A percentile compares a stretch with the other conserved stretches of the same genome.
Conservation (phyloP, 30 jellyfish, hydroid and myxozoan genomes). For the Pseudorhiza aurosa region DNA sequence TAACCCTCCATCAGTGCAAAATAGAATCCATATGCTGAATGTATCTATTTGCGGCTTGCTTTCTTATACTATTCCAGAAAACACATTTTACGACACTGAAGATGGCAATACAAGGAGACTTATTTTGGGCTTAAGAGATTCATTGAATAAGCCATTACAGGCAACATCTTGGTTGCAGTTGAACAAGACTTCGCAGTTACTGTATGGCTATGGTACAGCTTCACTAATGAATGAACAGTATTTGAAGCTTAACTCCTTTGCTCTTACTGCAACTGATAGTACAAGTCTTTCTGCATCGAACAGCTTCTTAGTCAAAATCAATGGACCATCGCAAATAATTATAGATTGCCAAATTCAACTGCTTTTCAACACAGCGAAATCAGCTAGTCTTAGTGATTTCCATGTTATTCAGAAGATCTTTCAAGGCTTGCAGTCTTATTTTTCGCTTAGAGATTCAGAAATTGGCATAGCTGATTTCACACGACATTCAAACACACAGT, state of each 20-base stretch:
- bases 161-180: constrained; percentile 64
- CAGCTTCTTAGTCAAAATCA: constrained; percentile 30
- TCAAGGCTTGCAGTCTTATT: constrained; percentile 28
- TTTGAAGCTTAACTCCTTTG: constrained; percentile 24
- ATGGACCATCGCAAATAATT: constrained; percentile 57
- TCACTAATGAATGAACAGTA: constrained; percentile 30
- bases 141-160: constrained; percentile 17
- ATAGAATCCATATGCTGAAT: constrained; percentile 16
- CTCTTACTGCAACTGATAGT: constrained; percentile 78
- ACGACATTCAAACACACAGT: constrained; percentile 38
- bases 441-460: constrained; percentile 44
- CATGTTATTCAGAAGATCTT: constrained; percentile 20
- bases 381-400: constrained; percentile 28
- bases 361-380: constrained; percentile 1
- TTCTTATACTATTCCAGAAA: constrained; percentile 67
- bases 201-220: constrained; percentile 56
- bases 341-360: constrained; percentile 76
- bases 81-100: constrained; percentile 80
- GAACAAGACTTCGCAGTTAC: constrained; percentile 47
- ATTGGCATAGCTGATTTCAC: constrained; percentile 68
- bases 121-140: constrained; percentile 20
- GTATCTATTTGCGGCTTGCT: constrained; percentile 53
- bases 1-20: constrained; percentile 57
- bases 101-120: constrained; percentile 87
- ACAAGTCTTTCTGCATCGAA: constrained; percentile 74